Conservation (phyloP, 1,140 invertebrate genomes). For the Asobara japonica region DNA sequence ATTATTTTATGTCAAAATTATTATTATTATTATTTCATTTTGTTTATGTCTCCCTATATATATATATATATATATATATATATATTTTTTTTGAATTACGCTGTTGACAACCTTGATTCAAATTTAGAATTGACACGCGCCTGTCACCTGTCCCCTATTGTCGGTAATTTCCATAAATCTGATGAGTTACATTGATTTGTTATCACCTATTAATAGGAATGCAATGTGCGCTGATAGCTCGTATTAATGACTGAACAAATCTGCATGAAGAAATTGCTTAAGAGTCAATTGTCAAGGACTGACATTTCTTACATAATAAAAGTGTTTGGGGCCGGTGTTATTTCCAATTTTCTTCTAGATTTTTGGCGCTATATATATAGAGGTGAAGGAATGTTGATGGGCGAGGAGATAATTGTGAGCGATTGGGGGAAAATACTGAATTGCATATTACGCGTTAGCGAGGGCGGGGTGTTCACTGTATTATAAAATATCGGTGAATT, state of each 20-base stretch:
- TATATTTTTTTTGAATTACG: too few species aligned
- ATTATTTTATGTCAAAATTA: too few species aligned
- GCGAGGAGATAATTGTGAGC: background rate
- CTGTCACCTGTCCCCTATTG: background rate
- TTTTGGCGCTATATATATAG: background rate
- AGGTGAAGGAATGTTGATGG: background rate
- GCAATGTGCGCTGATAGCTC: background rate
- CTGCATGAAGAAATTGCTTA: background rate
- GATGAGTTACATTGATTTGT: too few species aligned
- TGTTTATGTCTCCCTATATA: too few species aligned
- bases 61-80: background rate
- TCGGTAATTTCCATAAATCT: too few species aligned
- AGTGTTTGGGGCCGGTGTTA: conserved; percentile 23
- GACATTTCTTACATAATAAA: conserved; percentile 43
- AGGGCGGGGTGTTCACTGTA: background rate
- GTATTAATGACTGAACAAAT: background rate
- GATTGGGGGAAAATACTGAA: conserved; percentile 7
- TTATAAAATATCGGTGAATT: background rate
- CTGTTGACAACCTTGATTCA: too few species aligned
- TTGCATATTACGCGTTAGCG: background rate
- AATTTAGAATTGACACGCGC: background rate
- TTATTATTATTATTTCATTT: too few species aligned
- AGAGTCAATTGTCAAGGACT: background rate
- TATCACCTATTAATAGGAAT: too few species aligned
- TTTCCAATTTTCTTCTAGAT: background rate